Evolutionary conservation across 1,140 invertebrate species (phyloP).

Genomic region (Temnothorax longispinosus): DNA sequence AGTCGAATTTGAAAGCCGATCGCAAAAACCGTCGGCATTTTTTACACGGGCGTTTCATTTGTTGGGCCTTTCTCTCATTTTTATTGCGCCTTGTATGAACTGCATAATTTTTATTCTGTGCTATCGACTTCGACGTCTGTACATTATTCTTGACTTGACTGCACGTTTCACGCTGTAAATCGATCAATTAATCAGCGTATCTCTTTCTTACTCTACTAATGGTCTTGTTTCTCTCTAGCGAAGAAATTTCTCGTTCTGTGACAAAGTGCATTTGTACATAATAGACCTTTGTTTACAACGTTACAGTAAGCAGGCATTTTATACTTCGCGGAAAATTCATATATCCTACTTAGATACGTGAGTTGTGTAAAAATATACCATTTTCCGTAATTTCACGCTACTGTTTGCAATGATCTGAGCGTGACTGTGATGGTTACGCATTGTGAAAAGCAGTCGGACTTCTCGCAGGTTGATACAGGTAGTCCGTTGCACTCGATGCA

Average conservation of each 20-base stretch:
- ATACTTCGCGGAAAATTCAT: not conserved
- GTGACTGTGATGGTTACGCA: constrained; percentile 56
- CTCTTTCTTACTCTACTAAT: constrained; percentile 59
- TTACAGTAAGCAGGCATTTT: not conserved
- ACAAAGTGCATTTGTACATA: constrained; percentile 57
- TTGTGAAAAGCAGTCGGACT: constrained; percentile 28
- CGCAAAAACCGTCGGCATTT: not conserved
- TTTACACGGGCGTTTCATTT: constrained; percentile 60
- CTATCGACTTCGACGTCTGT: constrained; percentile 79
- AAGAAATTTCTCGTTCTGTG: not conserved
- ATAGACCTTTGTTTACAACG: not conserved
- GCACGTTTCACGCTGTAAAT: constrained; percentile 64
- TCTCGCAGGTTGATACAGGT: not conserved
- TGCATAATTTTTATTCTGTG: constrained; percentile 79
- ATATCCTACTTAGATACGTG: constrained; percentile 7
- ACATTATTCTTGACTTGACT: constrained; percentile 69
- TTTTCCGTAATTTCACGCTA: constrained; percentile 64
- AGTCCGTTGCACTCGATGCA: constrained; percentile 32
- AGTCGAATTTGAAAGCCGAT: constrained; percentile 43
- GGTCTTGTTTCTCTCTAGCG: constrained; percentile 1
- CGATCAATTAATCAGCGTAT: constrained; percentile 54
- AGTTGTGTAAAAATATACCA: constrained; percentile 39
- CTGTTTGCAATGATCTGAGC: constrained; percentile 53
- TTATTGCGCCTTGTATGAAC: constrained; percentile 75
- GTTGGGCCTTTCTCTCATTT: constrained; percentile 60